These are phyloP conservation scores for Axea sp. DNA, from an alignment of 2,888 invertebrate genomes.

Conservation along the genomic window DNA sequence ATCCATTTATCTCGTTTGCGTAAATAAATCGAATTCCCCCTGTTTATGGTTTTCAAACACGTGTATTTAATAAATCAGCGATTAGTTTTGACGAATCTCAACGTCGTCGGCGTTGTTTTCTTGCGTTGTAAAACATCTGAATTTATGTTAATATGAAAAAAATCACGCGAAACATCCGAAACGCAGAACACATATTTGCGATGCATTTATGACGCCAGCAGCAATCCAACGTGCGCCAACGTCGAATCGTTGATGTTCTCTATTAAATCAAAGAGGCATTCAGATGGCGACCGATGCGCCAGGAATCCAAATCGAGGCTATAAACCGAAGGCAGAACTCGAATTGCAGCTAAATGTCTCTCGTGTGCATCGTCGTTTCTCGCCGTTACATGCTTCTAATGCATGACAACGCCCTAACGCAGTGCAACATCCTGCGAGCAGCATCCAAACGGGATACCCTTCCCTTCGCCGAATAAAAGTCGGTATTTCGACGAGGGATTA, in stretches of 20 bases:
- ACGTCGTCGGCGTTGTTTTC: no score
- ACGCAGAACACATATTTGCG: conserved; percentile 33
- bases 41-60: no score
- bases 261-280: conserved; percentile 76
- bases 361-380: conserved; percentile 40
- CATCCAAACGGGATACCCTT: conserved; percentile 17
- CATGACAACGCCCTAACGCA: conserved; percentile 49
- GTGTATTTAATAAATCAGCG: no score
- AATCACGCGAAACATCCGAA: conserved; percentile 40
- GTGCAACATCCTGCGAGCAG: conserved; percentile 47
- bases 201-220: conserved; percentile 44
- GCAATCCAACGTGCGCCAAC: conserved; percentile 40
- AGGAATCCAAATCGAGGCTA: conserved; percentile 73
- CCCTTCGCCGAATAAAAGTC: conserved; percentile 26
- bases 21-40: no score
- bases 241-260: conserved; percentile 72
- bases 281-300: conserved; percentile 72
- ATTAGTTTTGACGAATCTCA: no score
- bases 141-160: conserved; percentile 29
- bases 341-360: conserved; percentile 65
- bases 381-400: conserved; percentile 43
- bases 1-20: no score
- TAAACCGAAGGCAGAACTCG: conserved; percentile 68
- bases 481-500: not conserved
- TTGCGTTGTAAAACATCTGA: no score